These are phyloP conservation scores for Chironomus tentans DNA, from an alignment of 2,888 invertebrate genomes.

Conservation along the genomic window DNA sequence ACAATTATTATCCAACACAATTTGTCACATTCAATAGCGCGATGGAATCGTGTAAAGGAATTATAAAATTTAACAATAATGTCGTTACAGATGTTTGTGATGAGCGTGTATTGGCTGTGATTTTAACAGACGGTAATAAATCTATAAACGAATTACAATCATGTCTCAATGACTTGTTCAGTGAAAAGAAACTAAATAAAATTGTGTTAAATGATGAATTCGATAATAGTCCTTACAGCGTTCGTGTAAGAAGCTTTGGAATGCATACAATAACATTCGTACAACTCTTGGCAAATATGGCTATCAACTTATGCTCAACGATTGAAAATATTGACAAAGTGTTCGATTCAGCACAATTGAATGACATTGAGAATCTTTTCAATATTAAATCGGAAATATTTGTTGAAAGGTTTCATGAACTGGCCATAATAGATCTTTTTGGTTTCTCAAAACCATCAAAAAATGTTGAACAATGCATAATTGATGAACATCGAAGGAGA, in stretches of 20 bases:
- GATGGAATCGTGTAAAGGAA: background rate
- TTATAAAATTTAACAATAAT: background rate
- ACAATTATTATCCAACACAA: background rate
- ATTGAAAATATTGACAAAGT: background rate
- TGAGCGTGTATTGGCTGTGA: background rate
- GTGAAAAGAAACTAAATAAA: background rate
- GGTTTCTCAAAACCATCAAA: background rate
- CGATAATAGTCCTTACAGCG: background rate
- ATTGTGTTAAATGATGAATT: background rate
- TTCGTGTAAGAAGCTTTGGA: background rate
- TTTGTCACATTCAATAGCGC: background rate
- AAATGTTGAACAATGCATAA: background rate
- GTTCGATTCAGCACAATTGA: background rate
- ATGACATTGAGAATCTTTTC: background rate
- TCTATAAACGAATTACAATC: background rate
- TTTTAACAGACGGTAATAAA: background rate
- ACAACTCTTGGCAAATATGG: background rate
- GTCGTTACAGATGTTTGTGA: background rate
- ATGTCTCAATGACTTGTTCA: background rate
- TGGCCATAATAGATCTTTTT: background rate
- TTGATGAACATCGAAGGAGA: background rate
- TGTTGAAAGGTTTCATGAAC: background rate
- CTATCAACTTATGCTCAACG: background rate
- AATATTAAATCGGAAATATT: background rate
- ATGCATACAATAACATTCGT: background rate